Evolutionary conservation across 2,797 vertebrate species (phyloP).

Genomic region (Smutsia temminckii): DNA sequence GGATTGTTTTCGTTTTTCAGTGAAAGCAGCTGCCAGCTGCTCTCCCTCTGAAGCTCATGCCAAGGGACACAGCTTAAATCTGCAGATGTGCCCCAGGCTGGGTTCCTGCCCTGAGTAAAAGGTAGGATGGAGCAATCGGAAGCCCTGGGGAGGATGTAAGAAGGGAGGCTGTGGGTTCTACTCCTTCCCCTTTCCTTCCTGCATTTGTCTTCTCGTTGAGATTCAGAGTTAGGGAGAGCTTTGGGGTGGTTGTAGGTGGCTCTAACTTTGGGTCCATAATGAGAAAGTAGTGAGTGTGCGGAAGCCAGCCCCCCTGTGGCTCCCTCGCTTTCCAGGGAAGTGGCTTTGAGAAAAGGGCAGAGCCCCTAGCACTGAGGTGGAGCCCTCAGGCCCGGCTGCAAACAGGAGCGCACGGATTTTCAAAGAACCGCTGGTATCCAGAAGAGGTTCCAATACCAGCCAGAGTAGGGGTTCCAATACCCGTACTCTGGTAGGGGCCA

Average conservation of each 20-base stretch:
- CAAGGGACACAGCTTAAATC: not conserved
- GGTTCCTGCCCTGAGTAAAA: not conserved
- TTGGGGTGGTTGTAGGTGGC: not conserved
- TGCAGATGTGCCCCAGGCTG: not conserved
- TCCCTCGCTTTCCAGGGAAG: not conserved
- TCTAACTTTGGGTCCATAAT: not conserved
- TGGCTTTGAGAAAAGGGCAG: not conserved
- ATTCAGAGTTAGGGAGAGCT: not conserved
- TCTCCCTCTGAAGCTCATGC: not conserved
- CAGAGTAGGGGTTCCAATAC: too few relatives aligned
- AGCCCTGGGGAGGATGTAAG: not conserved
- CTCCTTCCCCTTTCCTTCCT: not conserved
- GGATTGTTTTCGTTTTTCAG: not conserved
- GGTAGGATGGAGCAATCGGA: not conserved
- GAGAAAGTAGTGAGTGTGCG: too few relatives aligned
- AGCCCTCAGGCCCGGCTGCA: not conserved
- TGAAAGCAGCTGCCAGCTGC: not conserved
- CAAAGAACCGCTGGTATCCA: not conserved
- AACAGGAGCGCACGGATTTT: not conserved
- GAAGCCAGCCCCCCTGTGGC: rapidly evolving
- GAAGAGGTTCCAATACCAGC: not conserved
- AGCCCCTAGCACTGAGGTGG: not conserved
- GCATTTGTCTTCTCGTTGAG: not conserved
- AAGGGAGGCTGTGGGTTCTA: not conserved
- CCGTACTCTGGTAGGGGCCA: not conserved